Evolutionary conservation across 2,888 invertebrate genomes (phyloP).

Genomic region (Caenorhabditis macrosperma): DNA sequence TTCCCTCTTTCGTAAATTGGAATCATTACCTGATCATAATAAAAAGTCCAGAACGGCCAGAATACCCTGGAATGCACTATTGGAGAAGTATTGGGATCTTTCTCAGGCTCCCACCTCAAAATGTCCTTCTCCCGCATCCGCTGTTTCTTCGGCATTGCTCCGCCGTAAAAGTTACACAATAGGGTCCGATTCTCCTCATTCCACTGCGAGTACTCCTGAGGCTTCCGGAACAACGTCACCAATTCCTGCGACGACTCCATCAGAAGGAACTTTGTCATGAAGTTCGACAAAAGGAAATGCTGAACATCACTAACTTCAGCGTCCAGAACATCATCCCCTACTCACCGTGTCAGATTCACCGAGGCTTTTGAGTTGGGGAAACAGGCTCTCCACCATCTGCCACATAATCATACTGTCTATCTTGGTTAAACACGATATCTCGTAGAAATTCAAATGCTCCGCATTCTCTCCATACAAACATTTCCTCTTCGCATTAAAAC

Average conservation of each 20-base stretch:
- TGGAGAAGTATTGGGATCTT: too few relatives aligned
- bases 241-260: neutral
- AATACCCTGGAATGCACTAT: too few relatives aligned
- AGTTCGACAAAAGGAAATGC: conserved; percentile 2
- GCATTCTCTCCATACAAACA: conserved; percentile 16
- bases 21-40: too few relatives aligned
- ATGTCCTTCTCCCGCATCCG: neutral
- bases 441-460: conserved; percentile 11
- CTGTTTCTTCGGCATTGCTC: neutral
- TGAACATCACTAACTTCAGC: too few relatives aligned
- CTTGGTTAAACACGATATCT: conserved; percentile 9
- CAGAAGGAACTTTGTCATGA: conserved; percentile 7
- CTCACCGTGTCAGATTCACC: neutral
- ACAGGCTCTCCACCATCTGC: neutral
- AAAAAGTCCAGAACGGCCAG: too few relatives aligned
- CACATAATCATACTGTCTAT: conserved; percentile 8
- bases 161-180: neutral
- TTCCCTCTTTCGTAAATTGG: too few relatives aligned
- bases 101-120: neutral
- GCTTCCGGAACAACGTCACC: neutral
- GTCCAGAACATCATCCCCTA: too few relatives aligned
- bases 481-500: neutral
- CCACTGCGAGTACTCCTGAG: neutral
- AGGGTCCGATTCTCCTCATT: neutral
- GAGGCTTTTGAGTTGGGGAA: neutral